phyloP scores from a whole-genome alignment of 2,113 vertebrate species.

The Megaptera novaeangliae region DNA sequence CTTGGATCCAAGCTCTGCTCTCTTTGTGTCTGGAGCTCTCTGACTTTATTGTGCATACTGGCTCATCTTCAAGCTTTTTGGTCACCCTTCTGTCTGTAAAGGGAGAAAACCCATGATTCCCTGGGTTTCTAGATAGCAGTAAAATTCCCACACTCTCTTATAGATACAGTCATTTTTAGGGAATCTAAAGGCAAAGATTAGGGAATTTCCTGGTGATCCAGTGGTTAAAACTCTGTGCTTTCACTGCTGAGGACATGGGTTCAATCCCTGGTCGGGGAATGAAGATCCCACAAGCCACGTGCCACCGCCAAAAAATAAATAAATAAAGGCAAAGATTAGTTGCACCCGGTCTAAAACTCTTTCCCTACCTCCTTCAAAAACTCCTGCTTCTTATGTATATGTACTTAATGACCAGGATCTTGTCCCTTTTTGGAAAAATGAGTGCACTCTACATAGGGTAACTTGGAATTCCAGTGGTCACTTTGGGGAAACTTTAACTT shows the following conservation, averaged over 20 bases:
- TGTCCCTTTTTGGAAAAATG: neutral
- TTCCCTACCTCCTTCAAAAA: neutral
- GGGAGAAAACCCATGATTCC: neutral
- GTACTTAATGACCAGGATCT: neutral
- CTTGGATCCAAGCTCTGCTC: neutral
- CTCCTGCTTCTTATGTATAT: neutral
- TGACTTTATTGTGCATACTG: neutral
- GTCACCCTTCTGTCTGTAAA: neutral
- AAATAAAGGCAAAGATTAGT: neutral
- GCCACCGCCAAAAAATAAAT: too few species aligned
- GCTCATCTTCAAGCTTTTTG: neutral
- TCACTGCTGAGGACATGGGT: too few species aligned
- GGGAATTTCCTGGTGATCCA: too few species aligned
- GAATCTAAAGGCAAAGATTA: neutral
- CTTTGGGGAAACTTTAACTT: neutral
- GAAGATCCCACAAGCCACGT: too few species aligned
- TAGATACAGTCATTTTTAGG: neutral
- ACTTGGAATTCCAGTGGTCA: neutral
- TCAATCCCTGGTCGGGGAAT: too few species aligned
- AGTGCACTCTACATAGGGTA: neutral
- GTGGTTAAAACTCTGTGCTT: too few species aligned
- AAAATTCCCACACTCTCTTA: neutral
- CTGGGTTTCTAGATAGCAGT: neutral
- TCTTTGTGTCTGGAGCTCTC: neutral
- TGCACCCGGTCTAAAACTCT: neutral